Conservation (phyloP, 2,113 vertebrate genomes). For the Chroicocephalus ridibundus region DNA sequence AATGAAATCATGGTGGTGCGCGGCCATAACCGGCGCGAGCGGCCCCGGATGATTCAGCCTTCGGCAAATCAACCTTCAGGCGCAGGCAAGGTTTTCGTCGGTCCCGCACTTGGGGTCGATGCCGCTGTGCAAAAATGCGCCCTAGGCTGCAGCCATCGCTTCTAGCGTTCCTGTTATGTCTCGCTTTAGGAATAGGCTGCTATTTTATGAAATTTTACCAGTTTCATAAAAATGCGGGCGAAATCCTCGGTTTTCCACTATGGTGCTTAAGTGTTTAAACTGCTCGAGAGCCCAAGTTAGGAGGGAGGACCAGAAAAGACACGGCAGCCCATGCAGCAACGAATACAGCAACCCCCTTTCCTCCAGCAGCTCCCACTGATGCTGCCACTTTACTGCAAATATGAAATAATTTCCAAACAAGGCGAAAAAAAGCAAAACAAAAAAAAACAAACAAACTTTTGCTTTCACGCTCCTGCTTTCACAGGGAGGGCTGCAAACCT, state of each 20-base stretch:
- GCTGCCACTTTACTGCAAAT: background rate
- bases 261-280: background rate
- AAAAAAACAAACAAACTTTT: background rate
- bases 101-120: background rate
- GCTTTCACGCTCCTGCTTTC: background rate
- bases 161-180: background rate
- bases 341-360: background rate
- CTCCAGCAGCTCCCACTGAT: background rate
- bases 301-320: background rate
- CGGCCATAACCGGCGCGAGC: rapidly evolving
- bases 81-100: rapidly evolving
- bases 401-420: background rate
- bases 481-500: background rate
- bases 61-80: background rate
- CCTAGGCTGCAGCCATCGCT: background rate
- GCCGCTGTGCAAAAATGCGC: background rate
- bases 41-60: background rate
- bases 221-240: background rate
- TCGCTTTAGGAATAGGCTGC: background rate
- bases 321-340: rapidly evolving
- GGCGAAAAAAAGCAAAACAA: background rate
- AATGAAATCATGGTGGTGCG: background rate
- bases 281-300: background rate
- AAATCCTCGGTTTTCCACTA: background rate
- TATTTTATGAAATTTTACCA: background rate